These are phyloP conservation scores for Momotus momota DNA, from an alignment of 2,797 vertebrate genomes.

Conservation along the genomic window DNA sequence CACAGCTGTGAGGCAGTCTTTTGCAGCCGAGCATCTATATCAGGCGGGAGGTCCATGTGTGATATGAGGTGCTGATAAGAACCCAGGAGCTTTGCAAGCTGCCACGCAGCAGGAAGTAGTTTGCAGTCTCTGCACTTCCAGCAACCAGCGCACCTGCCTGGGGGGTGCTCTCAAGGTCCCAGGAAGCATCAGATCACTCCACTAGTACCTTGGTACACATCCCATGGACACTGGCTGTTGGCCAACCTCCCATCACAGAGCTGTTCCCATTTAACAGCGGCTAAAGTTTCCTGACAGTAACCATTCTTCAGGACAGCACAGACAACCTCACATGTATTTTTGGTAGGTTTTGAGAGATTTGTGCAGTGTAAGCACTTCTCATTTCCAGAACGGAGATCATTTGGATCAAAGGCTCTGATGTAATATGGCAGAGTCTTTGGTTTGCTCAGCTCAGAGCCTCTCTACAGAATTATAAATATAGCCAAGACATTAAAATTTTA, in stretches of 20 bases:
- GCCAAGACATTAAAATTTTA: conserved; percentile 35
- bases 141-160: neutral
- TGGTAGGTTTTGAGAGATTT: neutral
- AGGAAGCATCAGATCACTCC: neutral
- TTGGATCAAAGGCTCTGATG: conserved; percentile 47
- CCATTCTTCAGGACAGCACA: neutral
- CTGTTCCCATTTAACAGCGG: neutral
- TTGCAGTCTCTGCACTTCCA: neutral
- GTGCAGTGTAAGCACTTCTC: neutral
- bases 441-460: neutral
- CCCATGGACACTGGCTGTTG: neutral
- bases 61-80: conserved; percentile 45
- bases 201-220: neutral
- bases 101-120: neutral
- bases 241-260: neutral
- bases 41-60: conserved; percentile 12
- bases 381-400: neutral
- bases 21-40: neutral
- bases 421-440: neutral
- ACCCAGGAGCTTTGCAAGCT: neutral
- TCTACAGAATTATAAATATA: conserved; percentile 38
- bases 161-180: neutral
- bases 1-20: conserved; percentile 12
- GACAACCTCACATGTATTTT: neutral
- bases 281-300: neutral